Evolutionary conservation across 2,888 invertebrate species (phyloP).

Genomic region (Drosophila stalkeri): DNA sequence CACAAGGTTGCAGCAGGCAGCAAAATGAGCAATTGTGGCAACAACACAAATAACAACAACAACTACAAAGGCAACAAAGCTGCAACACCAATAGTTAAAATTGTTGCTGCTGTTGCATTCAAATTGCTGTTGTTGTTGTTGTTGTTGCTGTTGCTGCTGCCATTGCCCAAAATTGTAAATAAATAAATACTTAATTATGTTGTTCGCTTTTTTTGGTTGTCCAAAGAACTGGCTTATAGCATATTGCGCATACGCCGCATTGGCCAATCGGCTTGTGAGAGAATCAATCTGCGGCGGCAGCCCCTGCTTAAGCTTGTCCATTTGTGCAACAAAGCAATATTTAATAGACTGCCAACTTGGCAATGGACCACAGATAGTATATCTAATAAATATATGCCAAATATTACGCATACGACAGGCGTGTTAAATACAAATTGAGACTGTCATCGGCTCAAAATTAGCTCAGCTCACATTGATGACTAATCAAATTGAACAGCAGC

Average conservation of each 20-base stretch:
- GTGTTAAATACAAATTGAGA: constrained; percentile 6
- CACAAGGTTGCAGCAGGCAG: constrained; percentile 78
- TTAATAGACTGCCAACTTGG: constrained; percentile 23
- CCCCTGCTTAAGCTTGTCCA: constrained; percentile 16
- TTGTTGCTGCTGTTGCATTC: constrained; percentile 58
- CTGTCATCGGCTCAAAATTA: constrained; percentile 44
- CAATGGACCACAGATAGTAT: neutral
- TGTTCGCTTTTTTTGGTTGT: constrained; percentile 72
- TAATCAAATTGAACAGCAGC: constrained; percentile 31
- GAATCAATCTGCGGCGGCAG: constrained; percentile 38
- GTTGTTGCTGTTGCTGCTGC: constrained; percentile 21
- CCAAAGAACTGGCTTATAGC: constrained; percentile 65
- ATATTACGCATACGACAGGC: constrained; percentile 33
- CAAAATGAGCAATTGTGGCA: constrained; percentile 81
- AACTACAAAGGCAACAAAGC: constrained; percentile 56
- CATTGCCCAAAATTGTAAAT: constrained; percentile 80
- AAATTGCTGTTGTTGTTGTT: constrained; percentile 51
- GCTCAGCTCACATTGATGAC: constrained; percentile 38
- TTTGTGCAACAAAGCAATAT: constrained; percentile 10
- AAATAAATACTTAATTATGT: constrained; percentile 81
- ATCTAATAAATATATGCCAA: neutral
- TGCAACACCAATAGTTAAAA: constrained; percentile 61
- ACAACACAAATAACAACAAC: constrained; percentile 70
- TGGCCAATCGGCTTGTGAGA: constrained; percentile 47
- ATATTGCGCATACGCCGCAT: constrained; percentile 74